These are phyloP conservation scores for Gymnoscelis rufifasciata DNA, from an alignment of 2,888 invertebrate species.

Conservation along the genomic window DNA sequence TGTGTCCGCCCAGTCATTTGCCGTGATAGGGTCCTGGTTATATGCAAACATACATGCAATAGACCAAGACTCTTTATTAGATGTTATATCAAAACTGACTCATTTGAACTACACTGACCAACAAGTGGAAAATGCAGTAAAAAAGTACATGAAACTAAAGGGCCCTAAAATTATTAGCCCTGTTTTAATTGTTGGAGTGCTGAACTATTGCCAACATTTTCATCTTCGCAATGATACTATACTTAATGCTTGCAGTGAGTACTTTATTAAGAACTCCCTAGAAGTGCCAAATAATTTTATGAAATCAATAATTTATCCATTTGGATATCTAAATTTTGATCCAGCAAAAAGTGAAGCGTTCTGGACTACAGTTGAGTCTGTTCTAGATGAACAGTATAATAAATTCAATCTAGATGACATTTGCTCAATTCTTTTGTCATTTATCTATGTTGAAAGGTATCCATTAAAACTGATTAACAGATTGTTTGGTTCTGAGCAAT, in stretches of 20 bases:
- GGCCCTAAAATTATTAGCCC: slow-evolving; percentile 65
- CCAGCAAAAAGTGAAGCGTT: slow-evolving; percentile 71
- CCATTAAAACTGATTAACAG: slow-evolving; percentile 80
- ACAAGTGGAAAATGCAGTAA: slow-evolving; percentile 78
- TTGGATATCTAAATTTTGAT: slow-evolving; percentile 80
- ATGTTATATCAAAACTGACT: slow-evolving; percentile 75
- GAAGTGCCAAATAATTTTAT: slow-evolving; percentile 74
- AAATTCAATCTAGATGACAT: slow-evolving; percentile 78
- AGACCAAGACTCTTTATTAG: slow-evolving; percentile 76
- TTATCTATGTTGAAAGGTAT: slow-evolving; percentile 80
- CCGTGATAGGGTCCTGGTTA: slow-evolving; percentile 76
- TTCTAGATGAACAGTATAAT: slow-evolving; percentile 75
- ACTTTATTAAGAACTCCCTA: slow-evolving; percentile 68
- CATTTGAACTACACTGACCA: slow-evolving; percentile 76
- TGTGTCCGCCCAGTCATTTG: slow-evolving; percentile 60
- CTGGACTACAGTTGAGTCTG: slow-evolving; percentile 77
- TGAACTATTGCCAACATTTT: slow-evolving; percentile 81
- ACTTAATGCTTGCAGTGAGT: slow-evolving; percentile 78
- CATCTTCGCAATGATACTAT: slow-evolving; percentile 77
- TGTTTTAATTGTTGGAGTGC: slow-evolving; percentile 78
- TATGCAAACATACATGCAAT: slow-evolving; percentile 80
- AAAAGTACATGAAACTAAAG: slow-evolving; percentile 80
- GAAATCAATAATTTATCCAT: slow-evolving; percentile 78
- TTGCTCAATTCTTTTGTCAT: slow-evolving; percentile 81
- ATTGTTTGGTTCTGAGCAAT: slow-evolving; percentile 80